Conservation (phyloP, 2,888 invertebrate species). For the Anorthoa munda region DNA sequence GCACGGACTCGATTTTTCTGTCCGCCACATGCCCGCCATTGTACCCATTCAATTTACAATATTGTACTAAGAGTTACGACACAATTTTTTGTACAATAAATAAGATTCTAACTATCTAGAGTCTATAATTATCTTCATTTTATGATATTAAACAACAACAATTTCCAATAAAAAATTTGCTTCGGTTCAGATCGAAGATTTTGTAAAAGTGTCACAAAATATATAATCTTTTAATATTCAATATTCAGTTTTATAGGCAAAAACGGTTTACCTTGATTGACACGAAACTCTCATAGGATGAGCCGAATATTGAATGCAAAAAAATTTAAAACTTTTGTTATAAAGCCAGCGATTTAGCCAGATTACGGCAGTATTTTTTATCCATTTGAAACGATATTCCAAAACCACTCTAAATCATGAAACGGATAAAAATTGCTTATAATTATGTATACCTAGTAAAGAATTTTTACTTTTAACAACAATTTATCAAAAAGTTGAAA, state of each 20-base stretch:
- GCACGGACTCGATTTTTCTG: no score
- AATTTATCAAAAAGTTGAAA: no score
- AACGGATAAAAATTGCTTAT: no score
- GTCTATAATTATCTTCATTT: no score
- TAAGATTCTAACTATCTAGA: no score
- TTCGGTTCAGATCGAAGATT: neutral
- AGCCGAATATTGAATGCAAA: slow-evolving; percentile 23
- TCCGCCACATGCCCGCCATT: no score
- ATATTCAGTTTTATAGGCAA: neutral
- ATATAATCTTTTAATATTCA: neutral
- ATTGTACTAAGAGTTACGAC: no score
- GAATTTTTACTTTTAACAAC: no score
- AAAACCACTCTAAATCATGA: neutral
- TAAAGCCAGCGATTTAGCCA: neutral
- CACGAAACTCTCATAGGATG: slow-evolving; percentile 20
- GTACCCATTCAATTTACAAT: no score
- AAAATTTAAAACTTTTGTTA: slow-evolving; percentile 23
- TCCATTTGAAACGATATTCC: slow-evolving; percentile 1
- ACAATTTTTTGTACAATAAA: no score
- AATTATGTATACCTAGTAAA: no score
- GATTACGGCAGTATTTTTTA: slow-evolving; percentile 11
- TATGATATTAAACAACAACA: no score
- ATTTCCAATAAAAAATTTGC: neutral
- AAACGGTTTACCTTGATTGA: slow-evolving; percentile 11
- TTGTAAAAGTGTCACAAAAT: neutral